Evolutionary conservation across 2,888 invertebrate species (phyloP), one percentile per base, ranked within the genome.

Genomic region (Isoperla grammatica): DNA sequence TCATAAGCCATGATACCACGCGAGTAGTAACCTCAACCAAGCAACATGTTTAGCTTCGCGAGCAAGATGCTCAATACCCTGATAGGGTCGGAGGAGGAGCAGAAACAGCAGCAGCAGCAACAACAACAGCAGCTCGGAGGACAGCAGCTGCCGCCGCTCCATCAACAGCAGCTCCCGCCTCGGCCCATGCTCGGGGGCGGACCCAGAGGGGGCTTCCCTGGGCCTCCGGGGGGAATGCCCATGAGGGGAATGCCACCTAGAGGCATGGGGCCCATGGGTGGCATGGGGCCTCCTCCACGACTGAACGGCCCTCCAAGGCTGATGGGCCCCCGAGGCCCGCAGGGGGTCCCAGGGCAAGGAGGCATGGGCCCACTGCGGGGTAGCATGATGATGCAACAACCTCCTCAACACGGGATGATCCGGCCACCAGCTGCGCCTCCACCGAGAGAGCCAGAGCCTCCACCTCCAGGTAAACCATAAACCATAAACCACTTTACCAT

Each of bases 31-130:
- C 37, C 37, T 9, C 37, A 40, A 40, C 42, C 42, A 20, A 58
- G 61, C 67, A 67, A 54, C 62, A 75, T 75, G 75, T 74, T 75
- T 67, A 75, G 72, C 69, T 75, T 75, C 67, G 75, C 75, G 49
- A 74, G 73, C 66, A 75, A 75, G 67, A 74, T 75, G 73, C 70
- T 75, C 64, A 75, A 75, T 67, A 73, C 74, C 66, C 72, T 75
- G 58, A 74, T 75, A 68, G 73, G 72, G 68, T 71, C 70, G 64
- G 72, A 66, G 56, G 74, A 73, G 65, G 70, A 67, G 60, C 67
- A 62, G 63, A 66, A 62, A 56, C 64, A 63, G 59, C 67, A 60
- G 60, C 65, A 64, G 64, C 65, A 43, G 61, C 67, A 60, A 64
- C 65, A 62, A 57, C 67, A 62, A 17, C 63, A 63, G n/a, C 60